These are phyloP conservation scores for Marcusenius ussheri DNA, from an alignment of 2,113 vertebrate genomes.

Conservation along the genomic window DNA sequence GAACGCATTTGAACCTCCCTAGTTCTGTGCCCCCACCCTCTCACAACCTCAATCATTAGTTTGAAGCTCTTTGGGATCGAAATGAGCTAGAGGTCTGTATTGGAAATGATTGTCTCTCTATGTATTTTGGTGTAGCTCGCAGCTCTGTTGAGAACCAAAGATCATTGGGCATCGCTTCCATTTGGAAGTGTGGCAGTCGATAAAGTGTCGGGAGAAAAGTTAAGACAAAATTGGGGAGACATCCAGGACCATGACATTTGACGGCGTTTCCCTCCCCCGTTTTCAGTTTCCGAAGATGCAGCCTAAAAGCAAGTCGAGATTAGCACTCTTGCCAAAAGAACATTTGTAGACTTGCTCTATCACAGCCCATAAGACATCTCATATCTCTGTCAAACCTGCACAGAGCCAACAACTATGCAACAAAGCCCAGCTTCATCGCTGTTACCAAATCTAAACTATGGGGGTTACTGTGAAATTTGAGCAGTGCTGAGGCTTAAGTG, in stretches of 20 bases:
- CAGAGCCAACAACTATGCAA: slow-evolving; percentile 8
- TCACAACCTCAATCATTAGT: neutral
- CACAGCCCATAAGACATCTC: neutral
- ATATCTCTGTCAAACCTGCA: neutral
- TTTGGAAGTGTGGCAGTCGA: slow-evolving; percentile 9
- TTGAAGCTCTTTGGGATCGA: slow-evolving; percentile 15
- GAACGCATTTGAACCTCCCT: slow-evolving; percentile 34
- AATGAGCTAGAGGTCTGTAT: slow-evolving; percentile 28
- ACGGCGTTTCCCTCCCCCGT: neutral
- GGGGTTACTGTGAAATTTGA: slow-evolving; percentile 22
- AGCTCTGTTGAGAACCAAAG: slow-evolving; percentile 46
- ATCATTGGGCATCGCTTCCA: slow-evolving; percentile 28
- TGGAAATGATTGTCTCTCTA: neutral
- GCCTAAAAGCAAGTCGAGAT: neutral
- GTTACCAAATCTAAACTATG: slow-evolving; percentile 9
- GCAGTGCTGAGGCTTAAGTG: slow-evolving; percentile 36
- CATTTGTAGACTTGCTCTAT: neutral
- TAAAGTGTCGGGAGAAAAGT: neutral
- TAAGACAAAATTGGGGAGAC: neutral
- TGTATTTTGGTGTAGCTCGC: neutral
- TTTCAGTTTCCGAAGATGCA: neutral
- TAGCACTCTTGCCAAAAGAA: neutral
- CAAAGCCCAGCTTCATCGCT: neutral
- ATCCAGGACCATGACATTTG: neutral
- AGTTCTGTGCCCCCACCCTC: slow-evolving; percentile 6